Percentiles rank a stretch among this genome's conserved stretches.
Evolutionary conservation across 2,888 invertebrate species (phyloP).

Genomic region (Unio delphinus): DNA sequence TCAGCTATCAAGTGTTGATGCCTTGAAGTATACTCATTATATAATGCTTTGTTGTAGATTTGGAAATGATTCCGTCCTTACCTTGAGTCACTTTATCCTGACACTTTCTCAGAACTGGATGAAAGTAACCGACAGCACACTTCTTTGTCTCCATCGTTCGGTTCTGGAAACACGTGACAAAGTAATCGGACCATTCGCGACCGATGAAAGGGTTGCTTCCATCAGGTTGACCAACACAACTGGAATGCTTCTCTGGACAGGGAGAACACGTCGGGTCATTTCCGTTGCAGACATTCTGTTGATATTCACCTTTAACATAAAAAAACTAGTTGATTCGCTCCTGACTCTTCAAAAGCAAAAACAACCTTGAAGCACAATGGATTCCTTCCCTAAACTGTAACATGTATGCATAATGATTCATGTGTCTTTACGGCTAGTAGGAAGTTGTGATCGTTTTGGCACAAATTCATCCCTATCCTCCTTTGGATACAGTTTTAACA

Average conservation of each 20-base stretch:
- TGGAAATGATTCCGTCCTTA: not conserved
- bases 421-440: too few species aligned
- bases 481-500: too few species aligned
- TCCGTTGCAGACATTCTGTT: constrained; percentile 15
- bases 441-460: too few species aligned
- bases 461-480: too few species aligned
- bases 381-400: too few species aligned
- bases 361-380: too few species aligned
- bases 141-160: constrained; percentile 9
- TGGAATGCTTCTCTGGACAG: constrained; percentile 16
- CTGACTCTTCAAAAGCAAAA: too few species aligned
- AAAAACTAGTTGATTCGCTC: too few species aligned
- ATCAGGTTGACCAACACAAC: constrained; percentile 19
- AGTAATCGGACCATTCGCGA: constrained; percentile 15
- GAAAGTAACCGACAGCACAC: constrained; percentile 21
- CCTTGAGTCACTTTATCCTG: constrained; percentile 23
- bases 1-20: too few species aligned
- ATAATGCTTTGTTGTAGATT: too few species aligned
- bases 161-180: constrained; percentile 16
- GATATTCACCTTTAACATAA: constrained; percentile 23
- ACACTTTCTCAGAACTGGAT: constrained; percentile 15
- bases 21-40: too few species aligned
- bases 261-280: constrained; percentile 6
- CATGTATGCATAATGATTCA: too few species aligned
- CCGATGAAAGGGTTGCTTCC: constrained; percentile 16